Evolutionary conservation across 2,888 invertebrate genomes (phyloP).

Genomic region (Sturmia bella): DNA sequence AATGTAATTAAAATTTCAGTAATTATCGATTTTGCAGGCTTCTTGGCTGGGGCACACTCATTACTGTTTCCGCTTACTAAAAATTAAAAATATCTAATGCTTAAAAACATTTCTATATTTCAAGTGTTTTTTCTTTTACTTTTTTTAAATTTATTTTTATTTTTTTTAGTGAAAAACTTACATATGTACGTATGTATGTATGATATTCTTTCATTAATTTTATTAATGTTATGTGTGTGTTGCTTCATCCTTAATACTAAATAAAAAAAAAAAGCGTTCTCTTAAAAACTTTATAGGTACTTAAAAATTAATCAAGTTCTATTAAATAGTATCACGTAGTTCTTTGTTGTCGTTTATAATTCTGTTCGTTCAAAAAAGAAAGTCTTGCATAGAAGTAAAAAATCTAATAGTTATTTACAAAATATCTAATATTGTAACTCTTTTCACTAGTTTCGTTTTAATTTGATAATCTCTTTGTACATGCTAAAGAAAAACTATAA

Average conservation of each 20-base stretch:
- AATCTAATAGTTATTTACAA: slow-evolving; percentile 45
- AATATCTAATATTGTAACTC: slow-evolving; percentile 12
- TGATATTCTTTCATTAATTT: slow-evolving; percentile 51
- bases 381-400: slow-evolving; percentile 41
- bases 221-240: slow-evolving; percentile 40
- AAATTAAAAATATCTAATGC: no score
- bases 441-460: not conserved
- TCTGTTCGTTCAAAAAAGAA: slow-evolving; percentile 54
- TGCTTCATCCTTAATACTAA: slow-evolving; percentile 40
- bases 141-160: no score
- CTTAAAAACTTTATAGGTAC: slow-evolving; percentile 10
- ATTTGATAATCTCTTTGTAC: slow-evolving; percentile 9
- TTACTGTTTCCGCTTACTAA: no score
- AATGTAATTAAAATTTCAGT: no score
- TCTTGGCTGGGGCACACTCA: no score
- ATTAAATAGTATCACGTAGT: slow-evolving; percentile 68
- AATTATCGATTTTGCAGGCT: no score
- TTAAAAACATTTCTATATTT: no score
- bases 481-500: slow-evolving; percentile 43
- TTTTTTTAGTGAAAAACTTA: slow-evolving; percentile 2
- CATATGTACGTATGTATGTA: not conserved
- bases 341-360: slow-evolving; percentile 63
- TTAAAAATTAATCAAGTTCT: slow-evolving; percentile 56
- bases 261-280: slow-evolving; percentile 49
- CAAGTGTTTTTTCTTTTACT: no score